Evolutionary conservation across 1,140 invertebrate genomes (phyloP).

Genomic region (Drosophila micromelanica): DNA sequence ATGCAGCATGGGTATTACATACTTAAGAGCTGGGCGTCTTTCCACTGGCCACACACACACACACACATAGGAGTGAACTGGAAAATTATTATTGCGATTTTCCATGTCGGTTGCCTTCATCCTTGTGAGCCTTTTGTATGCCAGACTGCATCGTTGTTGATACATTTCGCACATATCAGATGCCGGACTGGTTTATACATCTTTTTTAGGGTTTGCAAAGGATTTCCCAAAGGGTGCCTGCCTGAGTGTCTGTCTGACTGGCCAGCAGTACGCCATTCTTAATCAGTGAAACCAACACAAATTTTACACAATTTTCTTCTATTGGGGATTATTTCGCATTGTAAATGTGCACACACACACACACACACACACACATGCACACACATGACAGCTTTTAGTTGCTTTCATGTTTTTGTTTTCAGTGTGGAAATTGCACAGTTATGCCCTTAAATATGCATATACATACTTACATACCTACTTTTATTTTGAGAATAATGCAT

Average conservation of each 20-base stretch:
- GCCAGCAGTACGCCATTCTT: constrained; percentile 69
- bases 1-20: constrained; percentile 16
- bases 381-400: constrained; percentile 1
- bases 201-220: constrained; percentile 62
- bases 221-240: constrained; percentile 50
- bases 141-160: constrained; percentile 61
- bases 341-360: constrained; percentile 37
- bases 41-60: background rate
- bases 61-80: constrained; percentile 44
- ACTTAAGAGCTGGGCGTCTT: constrained; percentile 16
- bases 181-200: constrained; percentile 62
- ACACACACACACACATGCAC: background rate
- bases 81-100: constrained; percentile 80
- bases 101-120: constrained; percentile 69
- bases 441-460: constrained; percentile 4
- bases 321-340: constrained; percentile 67
- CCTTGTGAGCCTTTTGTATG: constrained; percentile 42
- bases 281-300: constrained; percentile 80
- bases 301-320: constrained; percentile 78
- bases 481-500: background rate
- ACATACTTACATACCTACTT: background rate
- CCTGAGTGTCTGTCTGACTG: background rate
- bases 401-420: constrained; percentile 2
- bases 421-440: constrained; percentile 2
- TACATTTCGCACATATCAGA: constrained; percentile 79